Evolutionary conservation across 2,113 vertebrate genomes (phyloP).

Genomic region (Mesocricetus auratus): DNA sequence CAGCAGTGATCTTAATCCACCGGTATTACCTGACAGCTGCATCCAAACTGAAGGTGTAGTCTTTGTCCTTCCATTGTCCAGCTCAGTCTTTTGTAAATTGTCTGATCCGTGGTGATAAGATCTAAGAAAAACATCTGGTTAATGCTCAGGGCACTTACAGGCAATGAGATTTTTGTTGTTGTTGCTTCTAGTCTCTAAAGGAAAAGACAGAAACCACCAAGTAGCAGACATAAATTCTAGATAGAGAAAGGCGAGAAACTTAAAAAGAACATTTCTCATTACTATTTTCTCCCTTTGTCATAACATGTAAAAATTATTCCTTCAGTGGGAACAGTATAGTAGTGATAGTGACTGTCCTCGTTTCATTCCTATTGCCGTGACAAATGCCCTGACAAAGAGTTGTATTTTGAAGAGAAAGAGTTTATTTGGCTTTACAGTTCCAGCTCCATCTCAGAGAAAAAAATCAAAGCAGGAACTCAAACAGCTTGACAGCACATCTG

Average conservation of each 20-base stretch:
- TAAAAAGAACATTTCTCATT: neutral
- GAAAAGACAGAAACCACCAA: constrained; percentile 31
- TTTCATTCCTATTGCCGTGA: neutral
- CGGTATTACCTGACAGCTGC: neutral
- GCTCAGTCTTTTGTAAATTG: neutral
- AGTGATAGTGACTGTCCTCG: neutral
- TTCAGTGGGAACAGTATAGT: neutral
- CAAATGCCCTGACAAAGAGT: neutral
- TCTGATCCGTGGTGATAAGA: neutral
- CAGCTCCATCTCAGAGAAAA: neutral
- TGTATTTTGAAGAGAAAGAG: no score
- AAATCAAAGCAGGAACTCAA: neutral
- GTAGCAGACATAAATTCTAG: constrained; percentile 12
- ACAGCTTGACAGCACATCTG: no score
- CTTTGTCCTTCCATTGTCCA: neutral
- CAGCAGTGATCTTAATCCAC: neutral
- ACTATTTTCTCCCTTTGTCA: neutral
- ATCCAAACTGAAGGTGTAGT: neutral
- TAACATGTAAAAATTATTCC: neutral
- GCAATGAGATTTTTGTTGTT: neutral
- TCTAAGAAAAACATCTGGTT: neutral
- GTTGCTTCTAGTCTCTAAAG: neutral
- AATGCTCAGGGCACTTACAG: neutral
- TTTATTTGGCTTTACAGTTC: neutral
- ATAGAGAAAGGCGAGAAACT: neutral